Conservation (phyloP, 2,797 vertebrate species). For the Leuciscus waleckii region DNA sequence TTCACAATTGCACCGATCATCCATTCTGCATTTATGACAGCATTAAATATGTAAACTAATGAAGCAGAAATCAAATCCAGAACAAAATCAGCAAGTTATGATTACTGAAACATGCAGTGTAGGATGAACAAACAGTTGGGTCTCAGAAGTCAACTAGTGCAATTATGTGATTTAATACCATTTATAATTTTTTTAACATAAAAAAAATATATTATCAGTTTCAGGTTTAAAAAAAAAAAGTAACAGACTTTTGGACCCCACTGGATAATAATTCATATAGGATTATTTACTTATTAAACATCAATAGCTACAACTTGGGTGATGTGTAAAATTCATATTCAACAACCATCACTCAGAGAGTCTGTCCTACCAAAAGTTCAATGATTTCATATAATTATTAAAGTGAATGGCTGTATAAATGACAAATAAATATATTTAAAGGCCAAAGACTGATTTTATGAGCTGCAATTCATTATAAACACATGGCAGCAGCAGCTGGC, state of each 20-base stretch:
- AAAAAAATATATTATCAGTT: neutral
- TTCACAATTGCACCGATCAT: slow-evolving; percentile 21
- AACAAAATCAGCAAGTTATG: slow-evolving; percentile 5
- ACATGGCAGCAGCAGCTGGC: neutral
- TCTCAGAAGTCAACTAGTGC: neutral
- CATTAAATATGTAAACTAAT: slow-evolving; percentile 4
- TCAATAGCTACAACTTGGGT: neutral
- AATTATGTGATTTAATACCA: neutral
- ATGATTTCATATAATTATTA: neutral
- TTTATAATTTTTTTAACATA: neutral
- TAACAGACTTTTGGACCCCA: neutral
- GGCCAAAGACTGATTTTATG: neutral
- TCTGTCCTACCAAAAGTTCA: neutral
- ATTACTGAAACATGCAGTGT: neutral
- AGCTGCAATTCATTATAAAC: slow-evolving; percentile 29
- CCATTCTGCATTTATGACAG: slow-evolving; percentile 19
- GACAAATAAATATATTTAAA: slow-evolving; percentile 1
- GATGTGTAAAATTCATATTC: neutral
- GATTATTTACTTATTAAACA: neutral
- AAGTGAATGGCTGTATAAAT: neutral
- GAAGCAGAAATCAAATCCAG: slow-evolving; percentile 1
- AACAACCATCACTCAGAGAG: neutral
- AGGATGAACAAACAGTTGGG: neutral
- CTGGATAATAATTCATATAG: neutral
- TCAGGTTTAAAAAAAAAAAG: too few relatives aligned